Conservation (phyloP, 2,797 vertebrate genomes). For the Thunnus albacares region DNA sequence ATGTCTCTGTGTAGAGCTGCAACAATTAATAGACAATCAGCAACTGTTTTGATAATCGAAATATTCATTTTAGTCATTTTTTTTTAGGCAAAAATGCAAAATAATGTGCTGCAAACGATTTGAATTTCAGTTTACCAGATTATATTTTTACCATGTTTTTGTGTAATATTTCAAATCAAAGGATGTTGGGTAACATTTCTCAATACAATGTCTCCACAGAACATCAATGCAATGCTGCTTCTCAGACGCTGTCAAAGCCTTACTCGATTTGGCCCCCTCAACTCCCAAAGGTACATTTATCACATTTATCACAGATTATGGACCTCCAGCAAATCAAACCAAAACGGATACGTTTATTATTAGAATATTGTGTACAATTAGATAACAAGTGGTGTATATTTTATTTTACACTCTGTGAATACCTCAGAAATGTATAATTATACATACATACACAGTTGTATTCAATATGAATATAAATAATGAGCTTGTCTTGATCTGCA, state of each 20-base stretch:
- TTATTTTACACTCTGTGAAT: neutral
- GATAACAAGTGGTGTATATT: neutral
- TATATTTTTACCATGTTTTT: neutral
- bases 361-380: neutral
- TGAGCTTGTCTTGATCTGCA: neutral
- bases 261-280: slow-evolving; percentile 57
- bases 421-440: neutral
- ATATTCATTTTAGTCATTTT: too few species aligned
- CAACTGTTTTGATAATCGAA: too few species aligned
- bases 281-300: slow-evolving; percentile 70
- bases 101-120: neutral
- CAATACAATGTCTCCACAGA: slow-evolving; percentile 47
- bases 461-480: neutral
- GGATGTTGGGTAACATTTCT: neutral
- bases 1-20: neutral
- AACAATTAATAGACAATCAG: too few species aligned
- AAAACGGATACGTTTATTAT: neutral
- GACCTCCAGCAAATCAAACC: slow-evolving; percentile 14
- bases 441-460: neutral
- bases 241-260: slow-evolving; percentile 78
- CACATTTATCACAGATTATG: neutral
- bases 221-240: slow-evolving; percentile 81
- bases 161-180: neutral
- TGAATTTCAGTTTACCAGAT: neutral
- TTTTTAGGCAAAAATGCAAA: too few species aligned